phyloP scores from a whole-genome alignment of 1,140 invertebrate genomes.

The Subanguina moxae region DNA sequence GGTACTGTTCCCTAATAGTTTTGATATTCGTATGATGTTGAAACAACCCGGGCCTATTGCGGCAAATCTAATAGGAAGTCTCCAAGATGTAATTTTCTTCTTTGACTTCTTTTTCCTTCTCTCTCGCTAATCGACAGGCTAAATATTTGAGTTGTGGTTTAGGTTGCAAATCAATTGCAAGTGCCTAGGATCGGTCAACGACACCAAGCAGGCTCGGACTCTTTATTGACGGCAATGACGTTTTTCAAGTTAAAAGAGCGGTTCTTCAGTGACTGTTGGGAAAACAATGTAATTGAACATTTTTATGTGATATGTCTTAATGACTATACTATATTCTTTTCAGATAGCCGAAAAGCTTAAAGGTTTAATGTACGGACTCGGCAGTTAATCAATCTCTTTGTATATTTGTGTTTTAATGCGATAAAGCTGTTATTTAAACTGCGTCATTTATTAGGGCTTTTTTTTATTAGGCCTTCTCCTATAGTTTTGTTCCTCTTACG shows the following conservation, averaged over 20 bases:
- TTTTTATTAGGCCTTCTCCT: too few relatives aligned
- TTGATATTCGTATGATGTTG: conserved; percentile 97
- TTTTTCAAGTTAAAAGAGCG: conserved; percentile 96
- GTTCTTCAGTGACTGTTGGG: conserved; percentile 51
- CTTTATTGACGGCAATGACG: conserved; percentile 87
- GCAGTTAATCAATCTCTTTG: too few relatives aligned
- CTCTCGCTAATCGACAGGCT: too few relatives aligned
- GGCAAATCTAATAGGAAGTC: conserved; percentile 90
- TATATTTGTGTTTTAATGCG: too few relatives aligned
- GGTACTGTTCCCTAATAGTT: conserved; percentile 90
- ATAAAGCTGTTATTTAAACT: too few relatives aligned
- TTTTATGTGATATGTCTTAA: too few relatives aligned
- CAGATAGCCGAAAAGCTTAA: too few relatives aligned
- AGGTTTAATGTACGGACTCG: too few relatives aligned
- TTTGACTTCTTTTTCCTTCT: neutral
- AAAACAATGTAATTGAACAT: conserved; percentile 15
- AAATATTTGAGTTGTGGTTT: conserved; percentile 12
- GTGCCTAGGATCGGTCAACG: conserved; percentile 85
- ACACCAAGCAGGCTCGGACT: conserved; percentile 96
- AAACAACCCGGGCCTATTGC: conserved; percentile 72
- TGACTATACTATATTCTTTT: too few relatives aligned
- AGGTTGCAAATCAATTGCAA: conserved; percentile 50
- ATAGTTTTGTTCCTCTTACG: too few relatives aligned
- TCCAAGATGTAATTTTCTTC: conserved; percentile 81
- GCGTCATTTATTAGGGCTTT: too few relatives aligned